phyloP scores from a whole-genome alignment of 2,888 invertebrate species.

The Blastobasis lacticolella region DNA sequence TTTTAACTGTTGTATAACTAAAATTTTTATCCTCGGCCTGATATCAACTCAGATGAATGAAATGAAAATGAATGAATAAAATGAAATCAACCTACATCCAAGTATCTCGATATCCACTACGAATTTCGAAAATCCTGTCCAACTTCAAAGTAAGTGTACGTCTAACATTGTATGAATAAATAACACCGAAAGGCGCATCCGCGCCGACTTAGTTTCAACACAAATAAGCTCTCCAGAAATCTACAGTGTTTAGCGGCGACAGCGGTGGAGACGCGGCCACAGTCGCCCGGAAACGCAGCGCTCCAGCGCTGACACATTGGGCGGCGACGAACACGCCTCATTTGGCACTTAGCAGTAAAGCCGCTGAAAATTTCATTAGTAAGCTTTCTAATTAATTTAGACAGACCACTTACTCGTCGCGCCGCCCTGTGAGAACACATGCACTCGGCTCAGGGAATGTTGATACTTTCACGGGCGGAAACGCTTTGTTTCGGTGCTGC shows the following conservation, averaged over 20 bases:
- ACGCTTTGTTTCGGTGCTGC: constrained; percentile 51
- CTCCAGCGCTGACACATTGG: constrained; percentile 37
- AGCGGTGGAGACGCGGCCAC: constrained; percentile 25
- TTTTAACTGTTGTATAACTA: no score
- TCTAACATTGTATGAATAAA: no score
- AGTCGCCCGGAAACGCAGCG: constrained; percentile 32
- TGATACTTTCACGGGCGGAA: constrained; percentile 49
- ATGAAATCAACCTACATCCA: no score
- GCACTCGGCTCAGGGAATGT: constrained; percentile 38
- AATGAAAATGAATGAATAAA: no score
- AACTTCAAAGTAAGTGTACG: no score
- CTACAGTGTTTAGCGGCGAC: constrained; percentile 47
- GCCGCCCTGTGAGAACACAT: constrained; percentile 43
- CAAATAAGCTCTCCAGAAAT: constrained; percentile 64
- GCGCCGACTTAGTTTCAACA: constrained; percentile 59
- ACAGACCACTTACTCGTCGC: constrained; percentile 55
- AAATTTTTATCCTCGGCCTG: no score
- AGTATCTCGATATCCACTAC: no score
- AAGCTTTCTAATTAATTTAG: constrained; percentile 66
- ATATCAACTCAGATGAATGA: no score
- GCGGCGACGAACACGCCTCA: constrained; percentile 20
- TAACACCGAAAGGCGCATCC: constrained; percentile 42
- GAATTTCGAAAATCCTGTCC: no score
- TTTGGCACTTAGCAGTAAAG: constrained; percentile 42
- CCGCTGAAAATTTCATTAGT: constrained; percentile 37